Evolutionary conservation across 2,113 vertebrate genomes (phyloP), one percentile per base, ranked within the genome.

Genomic region (Todiramphus saurophagus): DNA sequence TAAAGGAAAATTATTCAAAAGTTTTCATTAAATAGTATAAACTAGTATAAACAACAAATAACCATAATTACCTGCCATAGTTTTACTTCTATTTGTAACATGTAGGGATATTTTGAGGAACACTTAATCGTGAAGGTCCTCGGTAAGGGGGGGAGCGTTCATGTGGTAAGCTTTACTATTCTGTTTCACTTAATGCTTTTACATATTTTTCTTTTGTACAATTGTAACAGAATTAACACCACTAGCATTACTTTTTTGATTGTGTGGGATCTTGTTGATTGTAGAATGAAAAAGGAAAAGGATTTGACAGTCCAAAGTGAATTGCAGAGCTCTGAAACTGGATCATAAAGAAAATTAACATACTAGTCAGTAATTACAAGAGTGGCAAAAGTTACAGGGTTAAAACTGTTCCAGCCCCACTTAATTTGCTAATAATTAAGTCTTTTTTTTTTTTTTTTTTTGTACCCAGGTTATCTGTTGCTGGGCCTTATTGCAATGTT

Each of bases 401-500:
- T 25, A 31, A 41, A 95, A 68, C 3, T 50, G 9, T 73, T 62
- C 25, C 39, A 53, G 14, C 12, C 6, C 12, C 35, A 39, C 33
- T 78, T 87, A 16, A 11, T 59, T 62, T 91, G 31, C 10, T 93
- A 77, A 72, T 59, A 53, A 44, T 50, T 76, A 33, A 58, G 63
- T 9, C 12, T 19, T 15, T 33, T 17, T 60, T 18, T 11, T 44
- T 64, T 44, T 12, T 37, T 60, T 55, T 64, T 56, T 73, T 23
- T 31, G 0, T 68, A 21, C 13, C 27, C 94, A 99, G 99, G 99
- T 83, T 99, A 99, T 97, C 98, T 99, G 79, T 95, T 99, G 55
- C 97, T 99, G 58, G 99, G 99, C 53, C 98, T 99, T 66, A 98
- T 99, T 0, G 98, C 99, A 76, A 99, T 99, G 99, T 90, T 99